Percentiles rank a stretch among this genome's conserved stretches.
Evolutionary conservation across 2,888 invertebrate species (phyloP).

Genomic region (Trissolcus brochymenae): DNA sequence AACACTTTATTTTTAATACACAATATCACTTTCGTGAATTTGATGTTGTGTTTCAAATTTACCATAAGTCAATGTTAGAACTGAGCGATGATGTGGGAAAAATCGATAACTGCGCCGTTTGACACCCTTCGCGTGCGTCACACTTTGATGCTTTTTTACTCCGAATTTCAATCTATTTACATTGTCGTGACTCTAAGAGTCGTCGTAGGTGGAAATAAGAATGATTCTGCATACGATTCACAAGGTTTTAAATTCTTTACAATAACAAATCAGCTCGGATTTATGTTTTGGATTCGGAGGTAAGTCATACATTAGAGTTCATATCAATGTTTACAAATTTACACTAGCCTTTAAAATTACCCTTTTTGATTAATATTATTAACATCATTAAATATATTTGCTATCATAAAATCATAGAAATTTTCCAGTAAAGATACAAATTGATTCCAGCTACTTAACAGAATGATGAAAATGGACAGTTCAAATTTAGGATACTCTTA

Average conservation of each 20-base stretch:
- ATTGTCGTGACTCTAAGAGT: conserved; percentile 23
- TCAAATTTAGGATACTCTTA: conserved; percentile 88
- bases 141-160: conserved; percentile 22
- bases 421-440: too few relatives aligned
- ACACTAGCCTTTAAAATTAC: too few relatives aligned
- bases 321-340: too few relatives aligned
- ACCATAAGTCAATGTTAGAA: too few relatives aligned
- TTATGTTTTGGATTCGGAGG: conserved; percentile 2
- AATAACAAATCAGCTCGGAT: not conserved
- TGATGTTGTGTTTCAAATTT: too few relatives aligned
- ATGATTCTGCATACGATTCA: too few relatives aligned
- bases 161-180: conserved; percentile 24
- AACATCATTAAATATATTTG: too few relatives aligned
- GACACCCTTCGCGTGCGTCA: not conserved
- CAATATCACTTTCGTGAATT: too few relatives aligned
- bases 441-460: not conserved
- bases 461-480: conserved; percentile 73
- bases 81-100: conserved; percentile 4
- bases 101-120: conserved; percentile 47
- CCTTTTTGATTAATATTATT: too few relatives aligned
- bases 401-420: too few relatives aligned
- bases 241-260: too few relatives aligned
- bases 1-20: too few relatives aligned
- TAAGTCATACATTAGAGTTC: conserved; percentile 3
- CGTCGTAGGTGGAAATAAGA: not conserved